Base-by-base conservation (phyloP, 2,113 vertebrate genomes). In the Xiphophorus couchianus region DNA sequence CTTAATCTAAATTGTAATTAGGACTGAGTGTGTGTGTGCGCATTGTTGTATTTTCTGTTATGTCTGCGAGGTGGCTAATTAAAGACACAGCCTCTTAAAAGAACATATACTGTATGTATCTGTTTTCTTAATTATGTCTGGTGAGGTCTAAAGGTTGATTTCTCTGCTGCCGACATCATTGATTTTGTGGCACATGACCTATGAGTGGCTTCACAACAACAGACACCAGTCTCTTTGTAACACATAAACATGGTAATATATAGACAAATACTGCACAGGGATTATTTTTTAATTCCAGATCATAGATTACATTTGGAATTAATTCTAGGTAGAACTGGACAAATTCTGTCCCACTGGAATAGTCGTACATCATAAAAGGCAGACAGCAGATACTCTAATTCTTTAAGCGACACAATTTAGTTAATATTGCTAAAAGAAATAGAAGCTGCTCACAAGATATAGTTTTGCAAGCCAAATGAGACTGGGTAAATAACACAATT, bases 281-380 rank as follows among this genome's bases (percentile, higher is more conserved):
- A 88, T 91, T 90, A 86, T 9, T 60, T 48, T 84, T 81, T 84
- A 84, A 88, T 86, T 88, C 79, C 81, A 35, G 71, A 78, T 69
- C 27, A 71, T 78, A 81, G 86, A 89, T 89, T 87, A 89, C 42
- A 76, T 76, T 31, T 66, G 66, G 87, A 86, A 89, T 89, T 92
- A 91, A 90, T 79, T 71, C 42, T 79, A 73, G 68, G 75, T 33
- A 33, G 68, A 44, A 69, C 5, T 76, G 62, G 31, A 27, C 42
- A 76, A 64, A 66, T 66, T 84, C 10, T 68, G 17, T 74, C 66
- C 61, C 66, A 77, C 71, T 87, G 71, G 71, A 72, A 72, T 13
- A 19, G 48, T 37, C 51, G 37, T 8, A 33, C 29, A 13, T 60
- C 28, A 44, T 48, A 64, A 54, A 54, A 12, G 3, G 14, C 4